Evolutionary conservation across 2,113 vertebrate species (phyloP).

Genomic region (Pachycephala philippinensis): DNA sequence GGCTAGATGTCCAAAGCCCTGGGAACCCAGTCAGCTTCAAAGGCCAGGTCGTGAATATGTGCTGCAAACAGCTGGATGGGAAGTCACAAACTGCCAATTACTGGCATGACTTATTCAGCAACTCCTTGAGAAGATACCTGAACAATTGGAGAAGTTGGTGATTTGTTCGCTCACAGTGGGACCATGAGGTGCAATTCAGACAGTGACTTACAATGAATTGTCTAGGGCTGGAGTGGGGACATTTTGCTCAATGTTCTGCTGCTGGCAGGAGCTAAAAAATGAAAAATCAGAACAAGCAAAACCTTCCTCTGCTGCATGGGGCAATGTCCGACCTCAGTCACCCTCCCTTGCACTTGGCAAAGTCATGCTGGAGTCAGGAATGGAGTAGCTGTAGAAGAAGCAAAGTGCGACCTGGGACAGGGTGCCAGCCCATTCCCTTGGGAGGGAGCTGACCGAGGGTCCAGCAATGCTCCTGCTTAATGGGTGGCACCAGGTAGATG

Average conservation of each 20-base stretch:
- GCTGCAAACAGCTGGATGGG: neutral
- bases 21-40: neutral
- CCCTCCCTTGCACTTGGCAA: neutral
- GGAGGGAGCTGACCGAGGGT: neutral
- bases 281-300: slow-evolving; percentile 34
- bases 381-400: neutral
- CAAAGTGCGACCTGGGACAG: fast-evolving
- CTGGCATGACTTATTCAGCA: slow-evolving; percentile 52
- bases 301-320: neutral
- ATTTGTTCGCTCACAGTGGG: slow-evolving; percentile 45
- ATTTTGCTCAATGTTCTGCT: neutral
- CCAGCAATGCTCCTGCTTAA: neutral
- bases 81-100: neutral
- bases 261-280: neutral
- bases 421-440: neutral
- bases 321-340: neutral
- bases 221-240: neutral
- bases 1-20: neutral
- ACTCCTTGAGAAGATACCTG: neutral
- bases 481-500: neutral
- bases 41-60: neutral
- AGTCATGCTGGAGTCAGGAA: neutral
- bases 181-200: slow-evolving; percentile 25
- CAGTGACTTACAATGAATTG: neutral
- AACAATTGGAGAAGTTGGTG: slow-evolving; percentile 34